phyloP scores from a whole-genome alignment of 2,113 vertebrate species.

The Brachionichthys hirsutus region DNA sequence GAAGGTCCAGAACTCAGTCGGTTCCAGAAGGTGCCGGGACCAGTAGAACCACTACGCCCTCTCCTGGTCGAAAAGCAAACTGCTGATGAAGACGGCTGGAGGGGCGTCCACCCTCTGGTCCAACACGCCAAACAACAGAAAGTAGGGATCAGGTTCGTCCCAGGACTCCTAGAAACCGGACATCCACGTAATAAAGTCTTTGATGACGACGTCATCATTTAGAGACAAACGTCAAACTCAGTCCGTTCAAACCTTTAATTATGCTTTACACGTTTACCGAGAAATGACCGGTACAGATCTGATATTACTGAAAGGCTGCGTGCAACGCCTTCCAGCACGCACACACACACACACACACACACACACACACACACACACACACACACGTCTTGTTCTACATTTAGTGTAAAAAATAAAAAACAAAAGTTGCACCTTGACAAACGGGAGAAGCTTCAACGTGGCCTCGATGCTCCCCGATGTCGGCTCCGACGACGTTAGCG shows the following conservation, averaged over 20 bases:
- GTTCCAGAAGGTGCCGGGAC: slow-evolving; percentile 1
- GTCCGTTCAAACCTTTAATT: slow-evolving; percentile 59
- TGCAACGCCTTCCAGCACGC: slow-evolving; percentile 23
- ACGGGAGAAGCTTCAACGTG: slow-evolving; percentile 4
- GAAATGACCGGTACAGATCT: slow-evolving; percentile 28
- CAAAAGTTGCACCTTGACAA: too few relatives aligned
- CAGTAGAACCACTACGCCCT: slow-evolving; percentile 51
- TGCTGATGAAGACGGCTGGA: slow-evolving; percentile 13
- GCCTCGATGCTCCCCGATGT: slow-evolving; percentile 43
- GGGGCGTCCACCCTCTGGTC: slow-evolving; percentile 24
- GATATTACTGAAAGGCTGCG: slow-evolving; percentile 16
- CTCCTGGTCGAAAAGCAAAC: slow-evolving; percentile 47
- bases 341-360: background rate
- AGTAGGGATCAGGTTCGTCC: too few relatives aligned
- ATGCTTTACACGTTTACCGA: slow-evolving; percentile 53
- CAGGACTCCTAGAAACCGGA: too few relatives aligned
- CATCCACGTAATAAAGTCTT: too few relatives aligned
- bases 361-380: slow-evolving; percentile 1
- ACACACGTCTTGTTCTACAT: slow-evolving; percentile 21
- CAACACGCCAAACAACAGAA: slow-evolving; percentile 14
- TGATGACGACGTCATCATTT: too few relatives aligned
- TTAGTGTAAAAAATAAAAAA: slow-evolving; percentile 17
- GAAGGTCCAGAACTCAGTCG: slow-evolving; percentile 10
- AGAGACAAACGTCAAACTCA: background rate
- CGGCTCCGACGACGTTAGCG: slow-evolving; percentile 12